A percentile compares a stretch with the other conserved stretches of the same genome.
phyloP scores from a whole-genome alignment of 2,888 invertebrate genomes.

The Leucoma salicis region DNA sequence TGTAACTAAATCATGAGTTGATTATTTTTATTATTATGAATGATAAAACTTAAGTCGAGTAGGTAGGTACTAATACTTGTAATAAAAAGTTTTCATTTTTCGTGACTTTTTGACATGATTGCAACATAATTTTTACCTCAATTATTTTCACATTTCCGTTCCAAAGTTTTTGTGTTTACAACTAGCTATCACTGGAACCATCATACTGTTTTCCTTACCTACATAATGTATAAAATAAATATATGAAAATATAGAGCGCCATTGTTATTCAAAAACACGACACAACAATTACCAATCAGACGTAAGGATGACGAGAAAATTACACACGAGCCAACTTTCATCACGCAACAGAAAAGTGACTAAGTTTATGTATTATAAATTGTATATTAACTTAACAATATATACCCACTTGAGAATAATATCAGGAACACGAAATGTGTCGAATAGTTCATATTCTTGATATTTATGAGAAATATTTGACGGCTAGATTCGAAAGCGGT shows the following conservation, averaged over 20 bases:
- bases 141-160: conserved; percentile 12
- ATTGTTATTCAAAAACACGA: conserved; percentile 32
- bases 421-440: conserved; percentile 59
- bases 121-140: conserved; percentile 7
- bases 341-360: conserved; percentile 48
- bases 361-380: conserved; percentile 33
- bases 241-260: conserved; percentile 26
- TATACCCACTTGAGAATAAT: conserved; percentile 66
- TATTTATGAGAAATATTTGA: conserved; percentile 25
- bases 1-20: no score
- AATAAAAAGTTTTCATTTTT: conserved; percentile 14
- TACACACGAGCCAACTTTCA: conserved; percentile 48
- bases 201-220: neutral
- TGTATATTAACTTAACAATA: conserved; percentile 30
- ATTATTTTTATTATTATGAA: no score
- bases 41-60: no score
- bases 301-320: conserved; percentile 54
- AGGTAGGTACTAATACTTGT: no score
- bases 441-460: conserved; percentile 56
- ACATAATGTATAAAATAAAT: neutral
- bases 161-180: conserved; percentile 10
- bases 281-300: conserved; percentile 41
- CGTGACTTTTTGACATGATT: conserved; percentile 16
- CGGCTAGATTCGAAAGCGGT: conserved; percentile 20
- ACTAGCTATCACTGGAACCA: conserved; percentile 2